Conservation (phyloP, 2,888 invertebrate species). For the Acanthosepion lycidas region DNA sequence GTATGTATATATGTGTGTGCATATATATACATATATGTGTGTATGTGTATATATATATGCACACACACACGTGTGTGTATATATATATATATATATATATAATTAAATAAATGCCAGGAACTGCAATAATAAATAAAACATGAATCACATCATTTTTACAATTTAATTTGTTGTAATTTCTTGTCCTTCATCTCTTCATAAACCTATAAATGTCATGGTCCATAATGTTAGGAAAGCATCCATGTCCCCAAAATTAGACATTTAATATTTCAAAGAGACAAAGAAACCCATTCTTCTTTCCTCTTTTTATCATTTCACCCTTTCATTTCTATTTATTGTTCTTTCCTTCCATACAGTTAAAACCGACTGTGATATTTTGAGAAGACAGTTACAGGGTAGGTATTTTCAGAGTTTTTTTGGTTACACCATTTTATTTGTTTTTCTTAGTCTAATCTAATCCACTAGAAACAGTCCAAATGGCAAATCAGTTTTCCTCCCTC, state of each 20-base stretch:
- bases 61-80: background rate
- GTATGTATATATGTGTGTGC: background rate
- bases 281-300: background rate
- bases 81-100: background rate
- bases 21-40: background rate
- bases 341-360: conserved; percentile 47
- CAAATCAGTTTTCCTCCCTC: background rate
- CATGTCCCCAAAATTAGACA: background rate
- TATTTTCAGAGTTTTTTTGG: conserved; percentile 43
- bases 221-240: background rate
- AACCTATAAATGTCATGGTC: background rate
- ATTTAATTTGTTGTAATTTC: background rate
- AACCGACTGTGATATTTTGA: conserved; percentile 47
- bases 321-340: conserved; percentile 45
- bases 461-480: background rate
- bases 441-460: conserved; percentile 42
- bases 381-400: conserved; percentile 45
- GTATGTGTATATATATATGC: background rate
- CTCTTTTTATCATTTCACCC: conserved; percentile 38
- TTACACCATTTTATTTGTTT: conserved; percentile 35
- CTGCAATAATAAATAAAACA: conserved; percentile 7
- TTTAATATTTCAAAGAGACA: background rate
- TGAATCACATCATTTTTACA: background rate
- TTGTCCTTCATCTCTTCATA: background rate
- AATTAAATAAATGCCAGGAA: background rate